Base-by-base conservation (phyloP, 2,888 invertebrate genomes). In the Zygaena filipendulae region DNA sequence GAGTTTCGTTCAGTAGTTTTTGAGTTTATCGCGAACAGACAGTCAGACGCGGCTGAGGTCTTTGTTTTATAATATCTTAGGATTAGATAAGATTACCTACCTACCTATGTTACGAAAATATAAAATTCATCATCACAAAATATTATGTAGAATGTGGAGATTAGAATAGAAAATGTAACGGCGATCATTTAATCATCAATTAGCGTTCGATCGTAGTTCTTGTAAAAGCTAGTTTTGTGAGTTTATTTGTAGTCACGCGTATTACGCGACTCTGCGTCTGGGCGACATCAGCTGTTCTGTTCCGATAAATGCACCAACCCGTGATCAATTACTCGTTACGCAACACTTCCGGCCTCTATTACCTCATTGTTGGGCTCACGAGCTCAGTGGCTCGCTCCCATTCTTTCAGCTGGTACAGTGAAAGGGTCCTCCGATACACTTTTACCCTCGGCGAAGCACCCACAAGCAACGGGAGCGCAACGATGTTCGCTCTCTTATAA, bases 351-450 rank as follows among this genome's bases (percentile, higher is more conserved):
- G 74, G 64, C 47, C 53, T 57, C 58, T 52, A 58, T 74, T 75
- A 59, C 74, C 63, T 69, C 74, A 75, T 64, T 64, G 60, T 57
- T 69, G 62, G 70, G 66, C 60, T 67, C 64, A 60, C 64, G 71
- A 64, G 67, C 64, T 58, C 55, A 54, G 51, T 57, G 61, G 59
- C 52, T 60, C 59, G 72, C 59, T 75, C 72, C 72, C 69, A 74
- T 74, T 77, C 70, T 74, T 75, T 74, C 69, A 71, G 74, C 48
- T 53, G 40, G 45, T 53, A 47, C 62, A 74, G 77, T 79, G 77
- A 79, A 79, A 79, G 77, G 77, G 77, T 77, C 59, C 70, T 67
- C 61, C 48, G 62, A 59, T 64, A 63, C 53, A 72, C 72, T 72
- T 68, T 70, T 74, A 72, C 77, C 74, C 74, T 70, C 63, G 63